Percentiles rank a stretch among this genome's conserved stretches.
Conservation (phyloP, 1,140 invertebrate genomes). For the Tetramorium alpestre region DNA sequence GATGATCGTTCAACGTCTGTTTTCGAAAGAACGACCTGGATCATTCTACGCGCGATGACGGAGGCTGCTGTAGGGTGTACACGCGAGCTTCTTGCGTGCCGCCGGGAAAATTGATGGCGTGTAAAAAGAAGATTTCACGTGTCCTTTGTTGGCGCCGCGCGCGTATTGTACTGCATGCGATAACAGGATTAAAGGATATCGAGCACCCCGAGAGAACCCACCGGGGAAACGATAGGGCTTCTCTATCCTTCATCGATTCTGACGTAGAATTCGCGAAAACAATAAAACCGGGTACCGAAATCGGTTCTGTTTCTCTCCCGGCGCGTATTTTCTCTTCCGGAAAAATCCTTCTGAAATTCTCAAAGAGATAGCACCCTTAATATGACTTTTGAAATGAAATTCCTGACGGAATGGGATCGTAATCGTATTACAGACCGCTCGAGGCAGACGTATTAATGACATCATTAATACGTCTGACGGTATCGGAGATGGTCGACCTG, state of each 20-base stretch:
- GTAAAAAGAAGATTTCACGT: conserved; percentile 17
- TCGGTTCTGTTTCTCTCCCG: background rate
- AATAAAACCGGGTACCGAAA: conserved; percentile 18
- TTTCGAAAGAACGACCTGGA: conserved; percentile 1
- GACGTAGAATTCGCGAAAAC: background rate
- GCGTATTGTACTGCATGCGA: conserved; percentile 26
- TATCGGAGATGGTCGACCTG: background rate
- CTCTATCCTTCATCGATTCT: background rate
- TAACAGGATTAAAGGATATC: conserved; percentile 40
- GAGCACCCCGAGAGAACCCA: background rate
- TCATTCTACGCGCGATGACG: conserved; percentile 30
- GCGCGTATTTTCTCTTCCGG: background rate
- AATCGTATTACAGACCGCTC: conserved; percentile 17
- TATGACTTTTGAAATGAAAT: conserved; percentile 18
- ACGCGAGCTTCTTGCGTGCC: conserved; percentile 32
- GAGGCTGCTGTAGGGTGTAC: background rate
- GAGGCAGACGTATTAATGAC: conserved; percentile 27
- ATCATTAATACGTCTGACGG: conserved; percentile 41
- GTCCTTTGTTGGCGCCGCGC: background rate
- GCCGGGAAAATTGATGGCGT: conserved; percentile 39
- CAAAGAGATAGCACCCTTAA: background rate
- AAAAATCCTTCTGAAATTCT: background rate
- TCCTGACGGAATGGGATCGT: background rate
- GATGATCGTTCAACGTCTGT: conserved; percentile 47
- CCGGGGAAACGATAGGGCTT: background rate